Evolutionary conservation across 2,888 invertebrate genomes (phyloP), one percentile per base, ranked within the genome.

Genomic region (Pammene aurita): DNA sequence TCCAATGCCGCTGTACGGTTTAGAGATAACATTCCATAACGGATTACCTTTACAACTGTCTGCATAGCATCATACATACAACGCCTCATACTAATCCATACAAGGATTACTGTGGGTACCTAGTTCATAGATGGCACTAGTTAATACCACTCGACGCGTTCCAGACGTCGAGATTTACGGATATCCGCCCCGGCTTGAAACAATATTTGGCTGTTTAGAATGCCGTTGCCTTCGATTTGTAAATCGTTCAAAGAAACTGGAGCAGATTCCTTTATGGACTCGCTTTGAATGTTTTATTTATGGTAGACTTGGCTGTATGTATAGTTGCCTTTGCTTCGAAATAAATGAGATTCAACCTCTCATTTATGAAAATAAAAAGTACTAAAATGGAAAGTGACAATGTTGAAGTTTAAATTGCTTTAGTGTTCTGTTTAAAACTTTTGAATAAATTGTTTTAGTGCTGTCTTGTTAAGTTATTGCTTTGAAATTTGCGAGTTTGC

Each of bases 171-270:
- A 72, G 74, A 74, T 73, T 78, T 76, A 79, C 79, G 81, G 80
- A 81, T 77, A 78, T 80, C 80, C 80, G 78, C 74, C 66, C 26
- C 54, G 60, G 66, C 66, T 65, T 64, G 57, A 66, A 73, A 71
- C 71, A 71, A 72, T 71, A 73, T 72, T 72, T 71, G 68, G 66
- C 70, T 72, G 71, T 71, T 69, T 68, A 65, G 62, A 71, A 70
- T 61, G 69, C 66, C 63, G 65, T 69, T 65, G 69, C 60, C 54
- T 69, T 65, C 65, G 64, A 69, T 69, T 65, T 69, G 65, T 69
- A 69, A 57, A 61, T 67, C 62, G 48, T 41, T 57, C 58, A 52
- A 58, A 46, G 63, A 64, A 69, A 69, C 69, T 69, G n/a, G 69
- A 65, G 69, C 69, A 63, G 44, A 69, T 64, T 64, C 50, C 63